phyloP scores from a whole-genome alignment of 2,113 vertebrate species.

The Ameiurus melas region DNA sequence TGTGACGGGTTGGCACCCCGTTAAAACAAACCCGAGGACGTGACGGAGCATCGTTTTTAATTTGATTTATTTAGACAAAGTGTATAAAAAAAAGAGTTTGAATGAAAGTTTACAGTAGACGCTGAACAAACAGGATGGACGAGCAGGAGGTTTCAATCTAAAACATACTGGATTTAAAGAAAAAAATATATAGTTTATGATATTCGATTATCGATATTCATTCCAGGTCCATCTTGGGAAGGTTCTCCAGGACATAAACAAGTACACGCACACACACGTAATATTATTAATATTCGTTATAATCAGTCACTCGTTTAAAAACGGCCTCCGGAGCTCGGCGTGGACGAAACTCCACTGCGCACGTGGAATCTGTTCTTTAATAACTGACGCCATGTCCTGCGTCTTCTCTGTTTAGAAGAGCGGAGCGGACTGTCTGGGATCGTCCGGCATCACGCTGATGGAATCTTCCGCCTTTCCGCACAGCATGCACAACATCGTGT shows the following conservation, averaged over 20 bases:
- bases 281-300: too few species aligned
- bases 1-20: too few species aligned
- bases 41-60: background rate
- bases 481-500: conserved; percentile 96
- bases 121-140: background rate
- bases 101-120: background rate
- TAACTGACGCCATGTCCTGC: background rate
- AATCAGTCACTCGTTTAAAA: background rate
- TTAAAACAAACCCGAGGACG: background rate
- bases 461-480: conserved; percentile 96
- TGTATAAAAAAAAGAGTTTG: background rate
- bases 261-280: too few species aligned
- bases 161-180: background rate
- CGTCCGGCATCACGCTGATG: conserved; percentile 89
- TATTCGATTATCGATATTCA: background rate
- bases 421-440: conserved; percentile 88
- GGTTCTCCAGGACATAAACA: background rate
- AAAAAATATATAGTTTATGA: background rate
- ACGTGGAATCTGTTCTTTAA: background rate
- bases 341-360: background rate
- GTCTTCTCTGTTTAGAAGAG: conserved; percentile 75
- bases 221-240: background rate
- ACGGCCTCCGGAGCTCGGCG: background rate
- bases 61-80: conserved; percentile 10
- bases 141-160: background rate